A percentile compares a stretch with the other conserved stretches of the same genome.
phyloP scores from a whole-genome alignment of 1,140 invertebrate species.

The Aphidius gifuensis region DNA sequence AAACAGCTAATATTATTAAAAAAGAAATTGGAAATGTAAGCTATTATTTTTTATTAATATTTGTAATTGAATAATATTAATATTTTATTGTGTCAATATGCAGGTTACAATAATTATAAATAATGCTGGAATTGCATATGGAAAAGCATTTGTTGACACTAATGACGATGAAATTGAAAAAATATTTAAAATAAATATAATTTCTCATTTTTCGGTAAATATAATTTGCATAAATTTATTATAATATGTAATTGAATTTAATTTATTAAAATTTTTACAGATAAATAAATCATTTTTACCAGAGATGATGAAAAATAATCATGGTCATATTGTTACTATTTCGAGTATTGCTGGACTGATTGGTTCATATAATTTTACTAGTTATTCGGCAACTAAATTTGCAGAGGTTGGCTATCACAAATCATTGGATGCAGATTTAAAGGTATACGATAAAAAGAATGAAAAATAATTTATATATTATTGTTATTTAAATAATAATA shows the following conservation, averaged over 20 bases:
- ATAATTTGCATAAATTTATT: no score
- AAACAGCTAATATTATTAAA: slow-evolving; percentile 74
- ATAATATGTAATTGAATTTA: no score
- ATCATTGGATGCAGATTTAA: slow-evolving; percentile 73
- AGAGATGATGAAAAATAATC: slow-evolving; percentile 86
- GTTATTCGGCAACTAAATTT: slow-evolving; percentile 95
- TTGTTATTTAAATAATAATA: no score
- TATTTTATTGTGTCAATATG: slow-evolving; percentile 24
- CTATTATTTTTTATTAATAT: slow-evolving; percentile 20
- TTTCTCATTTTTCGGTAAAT: slow-evolving; percentile 75
- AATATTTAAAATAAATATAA: slow-evolving; percentile 73
- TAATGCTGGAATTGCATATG: slow-evolving; percentile 91
- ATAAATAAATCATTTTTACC: slow-evolving; percentile 80
- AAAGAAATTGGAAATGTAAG: slow-evolving; percentile 81
- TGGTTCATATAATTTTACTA: slow-evolving; percentile 79
- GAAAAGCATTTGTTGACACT: slow-evolving; percentile 77
- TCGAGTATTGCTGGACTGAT: slow-evolving; percentile 87
- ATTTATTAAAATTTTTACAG: slow-evolving; percentile 42
- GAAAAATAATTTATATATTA: no score
- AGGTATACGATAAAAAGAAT: slow-evolving; percentile 35
- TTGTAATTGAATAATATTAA: no score
- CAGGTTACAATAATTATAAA: slow-evolving; percentile 85
- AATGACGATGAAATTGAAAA: slow-evolving; percentile 76
- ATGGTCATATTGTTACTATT: slow-evolving; percentile 93
- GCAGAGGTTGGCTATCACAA: slow-evolving; percentile 92